Evolutionary conservation across 2,113 vertebrate genomes (phyloP).

Genomic region (Odocoileus virginianus): DNA sequence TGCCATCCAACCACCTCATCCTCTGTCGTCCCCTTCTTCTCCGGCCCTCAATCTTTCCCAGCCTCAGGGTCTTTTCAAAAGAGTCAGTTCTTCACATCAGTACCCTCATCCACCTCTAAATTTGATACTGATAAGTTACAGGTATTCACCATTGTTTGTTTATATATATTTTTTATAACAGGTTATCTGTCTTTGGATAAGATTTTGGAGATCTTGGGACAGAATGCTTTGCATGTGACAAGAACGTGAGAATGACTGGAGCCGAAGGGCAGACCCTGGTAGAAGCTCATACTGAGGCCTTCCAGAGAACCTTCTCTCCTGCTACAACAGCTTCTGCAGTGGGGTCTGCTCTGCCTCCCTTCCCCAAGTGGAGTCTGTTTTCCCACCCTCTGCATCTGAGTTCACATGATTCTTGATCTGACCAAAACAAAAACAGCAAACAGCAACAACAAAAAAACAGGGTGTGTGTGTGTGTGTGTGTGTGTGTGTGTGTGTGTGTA

Average conservation of each 20-base stretch:
- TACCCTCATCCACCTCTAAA: background rate
- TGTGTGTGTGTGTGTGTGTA: background rate
- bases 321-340: background rate
- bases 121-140: background rate
- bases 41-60: background rate
- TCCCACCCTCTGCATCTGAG: background rate
- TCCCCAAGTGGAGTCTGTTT: background rate
- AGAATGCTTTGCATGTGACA: background rate
- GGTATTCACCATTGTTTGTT: background rate
- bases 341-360: background rate
- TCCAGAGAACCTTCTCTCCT: background rate
- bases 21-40: background rate
- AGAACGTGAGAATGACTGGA: background rate
- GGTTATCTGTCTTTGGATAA: background rate
- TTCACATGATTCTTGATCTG: background rate
- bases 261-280: background rate
- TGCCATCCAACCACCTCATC: background rate
- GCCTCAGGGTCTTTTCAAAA: background rate
- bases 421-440: background rate
- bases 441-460: background rate
- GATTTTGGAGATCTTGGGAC: background rate
- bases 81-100: background rate
- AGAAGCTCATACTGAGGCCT: background rate
- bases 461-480: background rate
- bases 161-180: background rate